Base-by-base conservation (phyloP, 2,797 vertebrate genomes). In the Lates japonicus region DNA sequence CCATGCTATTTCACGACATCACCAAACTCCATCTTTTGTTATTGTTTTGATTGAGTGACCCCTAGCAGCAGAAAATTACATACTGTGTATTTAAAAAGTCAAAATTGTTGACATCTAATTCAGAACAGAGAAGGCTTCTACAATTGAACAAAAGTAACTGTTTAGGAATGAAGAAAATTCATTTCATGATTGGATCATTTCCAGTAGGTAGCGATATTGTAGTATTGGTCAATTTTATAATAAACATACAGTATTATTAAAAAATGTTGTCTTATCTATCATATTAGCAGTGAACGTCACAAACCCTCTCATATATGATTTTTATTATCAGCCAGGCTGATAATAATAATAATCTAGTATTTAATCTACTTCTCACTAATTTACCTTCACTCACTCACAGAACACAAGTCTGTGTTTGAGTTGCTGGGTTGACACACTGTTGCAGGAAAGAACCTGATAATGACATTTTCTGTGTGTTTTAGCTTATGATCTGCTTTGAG, bases 281-380 rank as follows among this genome's bases (percentile, higher is more conserved):
- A 76, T 74, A 78, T 75, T 57, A 55, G 8, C 62, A 44, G 51
- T 66, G 63, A 70, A 75, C 22, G 25, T 66, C 59, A 71, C 37
- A 60, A 14, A 64, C 25, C 46, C 29, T 51, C 51, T 65, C 42
- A 54, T 60, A 69, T 81, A 51, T 72, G 39, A 63, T 63, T 71
- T 83, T 74, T 72, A 82, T 86, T 78, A 79, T 81, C 35, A 65
- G 60, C 10, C 0, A 1, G n/a, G 42, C 9, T 80, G 78, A 82
- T 80, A n/a, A n/a, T n/a, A n/a, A n/a, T 85, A 72, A 73, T 58
- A 79, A 74, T 87, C 64, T 65, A 68, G 69, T 79, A 81, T 81
- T 79, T 60, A 80, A 81, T 82, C 66, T 51, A 25, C 31, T 64
- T 76, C 54, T 76, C 55, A 6, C 19, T 31, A 66, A 49, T 16